Evolutionary conservation across 2,113 vertebrate genomes (phyloP).

Genomic region (Turnix velox): DNA sequence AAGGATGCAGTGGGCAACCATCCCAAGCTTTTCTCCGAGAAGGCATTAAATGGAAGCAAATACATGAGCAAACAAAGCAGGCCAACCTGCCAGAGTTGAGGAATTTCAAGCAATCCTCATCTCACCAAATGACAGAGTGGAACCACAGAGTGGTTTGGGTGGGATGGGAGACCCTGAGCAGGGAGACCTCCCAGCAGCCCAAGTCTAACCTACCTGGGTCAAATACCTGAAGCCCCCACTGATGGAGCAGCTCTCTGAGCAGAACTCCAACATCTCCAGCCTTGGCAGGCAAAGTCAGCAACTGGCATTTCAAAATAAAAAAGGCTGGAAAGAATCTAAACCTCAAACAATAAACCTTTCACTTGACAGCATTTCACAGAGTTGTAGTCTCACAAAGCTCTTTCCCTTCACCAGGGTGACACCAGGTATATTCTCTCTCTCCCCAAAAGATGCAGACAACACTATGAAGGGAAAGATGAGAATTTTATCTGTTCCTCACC

Average conservation of each 20-base stretch:
- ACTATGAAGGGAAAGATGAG: neutral
- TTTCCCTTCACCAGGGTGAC: neutral
- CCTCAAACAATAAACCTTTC: neutral
- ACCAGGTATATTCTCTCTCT: neutral
- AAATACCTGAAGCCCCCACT: neutral
- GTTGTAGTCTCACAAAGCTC: neutral
- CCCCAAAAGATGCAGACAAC: neutral
- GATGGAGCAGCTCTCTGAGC: neutral
- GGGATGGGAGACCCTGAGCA: neutral
- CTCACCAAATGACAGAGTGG: neutral
- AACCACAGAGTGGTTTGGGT: neutral
- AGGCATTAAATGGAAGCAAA: neutral
- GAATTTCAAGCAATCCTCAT: neutral
- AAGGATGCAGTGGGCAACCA: neutral
- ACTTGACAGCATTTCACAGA: neutral
- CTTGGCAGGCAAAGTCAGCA: neutral
- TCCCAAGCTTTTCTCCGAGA: neutral
- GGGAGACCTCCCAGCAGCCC: no score
- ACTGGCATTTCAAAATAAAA: neutral
- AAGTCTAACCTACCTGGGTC: neutral
- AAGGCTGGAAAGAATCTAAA: neutral
- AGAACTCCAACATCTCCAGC: neutral
- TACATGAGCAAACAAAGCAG: neutral
- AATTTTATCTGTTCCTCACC: neutral
- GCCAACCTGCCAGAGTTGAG: neutral